Conservation (phyloP, 2,888 invertebrate genomes). For the Troides helena region DNA sequence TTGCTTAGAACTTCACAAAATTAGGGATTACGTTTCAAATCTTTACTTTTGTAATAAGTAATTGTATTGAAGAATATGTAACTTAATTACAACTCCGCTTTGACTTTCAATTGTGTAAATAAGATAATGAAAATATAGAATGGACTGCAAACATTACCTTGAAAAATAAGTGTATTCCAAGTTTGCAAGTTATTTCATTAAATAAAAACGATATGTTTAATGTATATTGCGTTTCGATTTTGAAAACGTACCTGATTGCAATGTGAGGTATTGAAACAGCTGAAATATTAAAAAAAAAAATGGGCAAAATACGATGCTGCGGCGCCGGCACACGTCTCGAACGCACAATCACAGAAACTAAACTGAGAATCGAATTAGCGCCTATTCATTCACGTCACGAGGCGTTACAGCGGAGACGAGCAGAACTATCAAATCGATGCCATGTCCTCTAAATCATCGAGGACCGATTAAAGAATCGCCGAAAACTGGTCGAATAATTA, state of each 20-base stretch:
- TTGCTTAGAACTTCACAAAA: background rate
- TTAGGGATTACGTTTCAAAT: background rate
- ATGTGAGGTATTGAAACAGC: conserved; percentile 27
- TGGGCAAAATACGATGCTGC: conserved; percentile 32
- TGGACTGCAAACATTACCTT: background rate
- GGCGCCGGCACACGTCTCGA: conserved; percentile 54
- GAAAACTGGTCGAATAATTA: conserved; percentile 48
- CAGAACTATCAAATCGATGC: conserved; percentile 42
- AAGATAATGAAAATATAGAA: conserved; percentile 7
- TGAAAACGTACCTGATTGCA: conserved; percentile 29
- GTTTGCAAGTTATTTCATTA: background rate
- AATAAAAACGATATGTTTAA: background rate
- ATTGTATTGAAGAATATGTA: background rate
- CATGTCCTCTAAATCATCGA: conserved; percentile 48
- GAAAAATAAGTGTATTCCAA: background rate
- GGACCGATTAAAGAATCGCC: conserved; percentile 51
- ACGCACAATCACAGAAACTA: conserved; percentile 62
- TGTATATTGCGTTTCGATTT: conserved; percentile 3
- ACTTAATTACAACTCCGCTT: background rate
- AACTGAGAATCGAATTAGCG: conserved; percentile 53
- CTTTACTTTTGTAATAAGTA: background rate
- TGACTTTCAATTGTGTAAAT: background rate
- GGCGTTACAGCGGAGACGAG: conserved; percentile 35
- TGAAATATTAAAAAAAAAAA: conserved; percentile 32
- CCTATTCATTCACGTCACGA: conserved; percentile 36